phyloP scores from a whole-genome alignment of 2,888 invertebrate species.

The Lomographa bimaculata region DNA sequence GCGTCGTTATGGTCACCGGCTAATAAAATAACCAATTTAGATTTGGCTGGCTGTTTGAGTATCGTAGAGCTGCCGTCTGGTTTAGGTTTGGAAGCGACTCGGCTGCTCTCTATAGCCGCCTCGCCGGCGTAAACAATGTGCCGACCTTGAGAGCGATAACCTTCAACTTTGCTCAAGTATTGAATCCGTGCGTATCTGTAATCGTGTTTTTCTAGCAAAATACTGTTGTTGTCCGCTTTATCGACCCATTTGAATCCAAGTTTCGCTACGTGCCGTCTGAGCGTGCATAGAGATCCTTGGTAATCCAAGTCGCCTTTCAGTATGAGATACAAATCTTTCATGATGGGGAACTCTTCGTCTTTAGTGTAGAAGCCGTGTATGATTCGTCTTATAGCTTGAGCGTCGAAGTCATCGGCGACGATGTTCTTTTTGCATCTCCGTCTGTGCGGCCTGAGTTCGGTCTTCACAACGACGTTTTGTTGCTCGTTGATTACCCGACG shows the following conservation, averaged over 20 bases:
- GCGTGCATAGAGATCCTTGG: slow-evolving; percentile 42
- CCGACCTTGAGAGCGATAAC: slow-evolving; percentile 38
- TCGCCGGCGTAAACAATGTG: slow-evolving; percentile 43
- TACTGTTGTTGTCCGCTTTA: slow-evolving; percentile 41
- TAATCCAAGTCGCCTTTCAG: slow-evolving; percentile 43
- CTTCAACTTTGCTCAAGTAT: slow-evolving; percentile 42
- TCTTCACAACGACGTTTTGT: slow-evolving; percentile 30
- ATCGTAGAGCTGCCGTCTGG: slow-evolving; percentile 40
- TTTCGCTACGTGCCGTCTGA: slow-evolving; percentile 40
- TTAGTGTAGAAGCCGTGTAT: slow-evolving; percentile 44
- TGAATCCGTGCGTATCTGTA: slow-evolving; percentile 40
- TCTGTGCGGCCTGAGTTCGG: slow-evolving; percentile 30
- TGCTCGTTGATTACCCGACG: slow-evolving; percentile 39
- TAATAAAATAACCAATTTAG: slow-evolving; percentile 37
- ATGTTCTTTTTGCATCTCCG: slow-evolving; percentile 38
- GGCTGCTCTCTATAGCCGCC: slow-evolving; percentile 38
- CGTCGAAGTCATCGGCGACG: slow-evolving; percentile 38
- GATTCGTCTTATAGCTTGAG: slow-evolving; percentile 39
- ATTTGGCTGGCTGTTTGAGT: slow-evolving; percentile 43
- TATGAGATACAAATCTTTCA: slow-evolving; percentile 43
- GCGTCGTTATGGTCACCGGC: slow-evolving; percentile 40
- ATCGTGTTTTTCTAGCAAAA: slow-evolving; percentile 44
- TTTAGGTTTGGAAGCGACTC: slow-evolving; percentile 40
- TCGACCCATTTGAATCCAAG: slow-evolving; percentile 46
- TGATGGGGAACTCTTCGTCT: slow-evolving; percentile 43